phyloP scores from a whole-genome alignment of 64 coral and sea anemone species.

The Catalaphyllia jardinei region DNA sequence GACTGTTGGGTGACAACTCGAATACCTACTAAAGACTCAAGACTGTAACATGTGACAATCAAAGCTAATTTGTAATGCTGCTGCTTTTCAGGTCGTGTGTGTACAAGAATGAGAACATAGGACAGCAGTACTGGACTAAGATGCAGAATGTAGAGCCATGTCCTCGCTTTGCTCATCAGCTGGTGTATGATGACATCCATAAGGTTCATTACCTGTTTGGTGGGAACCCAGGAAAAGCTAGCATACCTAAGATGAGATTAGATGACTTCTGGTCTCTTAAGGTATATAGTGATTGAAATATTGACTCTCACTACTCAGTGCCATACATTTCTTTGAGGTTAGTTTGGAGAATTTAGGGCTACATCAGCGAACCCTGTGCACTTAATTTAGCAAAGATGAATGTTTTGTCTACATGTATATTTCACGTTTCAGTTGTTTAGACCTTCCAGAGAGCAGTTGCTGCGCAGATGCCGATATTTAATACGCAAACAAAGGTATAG shows the following conservation, averaged over 20 bases:
- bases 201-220: conserved; percentile 97
- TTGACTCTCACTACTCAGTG: neutral
- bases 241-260: conserved; percentile 85
- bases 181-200: conserved; percentile 87
- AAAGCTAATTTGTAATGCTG: neutral
- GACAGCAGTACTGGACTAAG: conserved; percentile 92
- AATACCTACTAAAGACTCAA: no score
- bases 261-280: conserved; percentile 99
- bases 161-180: conserved; percentile 95
- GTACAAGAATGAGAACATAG: conserved; percentile 99
- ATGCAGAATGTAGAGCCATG: conserved; percentile 95
- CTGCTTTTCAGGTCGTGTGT: conserved; percentile 75
- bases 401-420: no score
- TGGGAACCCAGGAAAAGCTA: conserved; percentile 92
- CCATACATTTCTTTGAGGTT: no score
- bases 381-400: no score
- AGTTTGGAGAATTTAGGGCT: no score
- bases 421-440: conserved; percentile 44
- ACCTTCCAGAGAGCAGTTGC: conserved; percentile 74
- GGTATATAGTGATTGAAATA: conserved; percentile 16
- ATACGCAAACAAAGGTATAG: conserved; percentile 86
- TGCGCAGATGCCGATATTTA: conserved; percentile 78
- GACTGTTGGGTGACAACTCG: no score
- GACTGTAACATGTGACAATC: no score
- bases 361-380: no score